Base-by-base conservation (phyloP, 2,113 vertebrate species). In the Oncorhynchus tshawytscha region DNA sequence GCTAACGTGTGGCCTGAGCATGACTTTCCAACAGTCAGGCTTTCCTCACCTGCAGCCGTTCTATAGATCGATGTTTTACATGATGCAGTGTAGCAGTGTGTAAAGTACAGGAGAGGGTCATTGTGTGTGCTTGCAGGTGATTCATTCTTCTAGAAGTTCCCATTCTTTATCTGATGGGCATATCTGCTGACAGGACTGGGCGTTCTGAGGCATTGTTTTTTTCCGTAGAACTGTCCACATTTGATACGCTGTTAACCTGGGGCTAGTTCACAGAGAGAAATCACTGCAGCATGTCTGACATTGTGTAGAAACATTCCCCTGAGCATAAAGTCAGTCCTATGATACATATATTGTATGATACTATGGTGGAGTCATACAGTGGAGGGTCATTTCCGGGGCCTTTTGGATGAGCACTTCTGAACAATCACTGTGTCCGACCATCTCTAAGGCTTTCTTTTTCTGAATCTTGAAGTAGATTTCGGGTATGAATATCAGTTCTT, bases 231-330 rank as follows among this genome's bases (percentile, higher is more conserved):
- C 75, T 9, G 75, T 70, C 79, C 80, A 75, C 87, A 93, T 81
- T 81, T 85, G 90, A 93, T 91, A 88, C 72, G 66, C 74, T n/a
- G 59, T 81, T 77, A 88, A 90, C 91, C 81, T 74, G 74, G 74
- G 89, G 83, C 76, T 71, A 76, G 82, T 85, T 81, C 84, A 86
- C 64, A 25, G 80, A 24, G 45, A 3, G 22, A 70, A 11, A 22
- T 20, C 12, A 39, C 22, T 45, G 49, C 62, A 73, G 12, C 51
- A 18, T 18, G 51, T 18, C 51, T 54, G 51, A 54, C 51, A 54
- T 54, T 54, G 15, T 54, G 51, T 54, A 54, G 51, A 16, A 54
- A 15, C 51, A 54, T 16, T 54, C 51, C 51, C 51, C 51, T 54
- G 51, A 54, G 51, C 51, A 54, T 54, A 54, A 54, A 54, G 51